Percentiles rank a stretch among this genome's conserved stretches.
Conservation (phyloP, 2,797 vertebrate species). For the Coluber constrictor region DNA sequence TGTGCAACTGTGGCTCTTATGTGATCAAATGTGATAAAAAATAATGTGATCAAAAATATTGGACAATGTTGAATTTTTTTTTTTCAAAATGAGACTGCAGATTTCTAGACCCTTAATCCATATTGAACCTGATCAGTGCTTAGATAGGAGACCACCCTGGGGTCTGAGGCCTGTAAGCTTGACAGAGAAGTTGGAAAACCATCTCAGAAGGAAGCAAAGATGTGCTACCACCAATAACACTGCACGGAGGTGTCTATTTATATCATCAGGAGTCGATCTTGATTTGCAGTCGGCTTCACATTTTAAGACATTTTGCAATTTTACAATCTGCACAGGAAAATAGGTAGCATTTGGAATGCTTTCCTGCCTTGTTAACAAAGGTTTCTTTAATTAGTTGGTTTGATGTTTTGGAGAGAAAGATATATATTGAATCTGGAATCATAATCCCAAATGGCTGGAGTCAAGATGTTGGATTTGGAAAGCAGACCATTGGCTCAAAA, state of each 20-base stretch:
- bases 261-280: background rate
- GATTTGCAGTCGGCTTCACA: background rate
- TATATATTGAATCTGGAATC: background rate
- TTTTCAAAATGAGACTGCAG: background rate
- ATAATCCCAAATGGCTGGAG: background rate
- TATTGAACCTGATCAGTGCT: background rate
- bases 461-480: background rate
- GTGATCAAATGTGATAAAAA: too few species aligned
- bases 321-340: background rate
- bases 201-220: background rate
- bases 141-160: background rate
- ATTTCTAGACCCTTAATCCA: background rate
- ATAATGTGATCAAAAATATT: background rate
- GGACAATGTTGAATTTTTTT: background rate
- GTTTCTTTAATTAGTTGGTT: background rate
- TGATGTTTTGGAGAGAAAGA: background rate
- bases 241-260: background rate
- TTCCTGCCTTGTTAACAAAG: background rate
- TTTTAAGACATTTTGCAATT: background rate
- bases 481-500: background rate
- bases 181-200: background rate
- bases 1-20: too few species aligned
- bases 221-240: background rate
- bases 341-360: background rate
- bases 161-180: background rate